Base-by-base conservation (phyloP, 2,797 vertebrate species). In the Gymnothorax reevesii region DNA sequence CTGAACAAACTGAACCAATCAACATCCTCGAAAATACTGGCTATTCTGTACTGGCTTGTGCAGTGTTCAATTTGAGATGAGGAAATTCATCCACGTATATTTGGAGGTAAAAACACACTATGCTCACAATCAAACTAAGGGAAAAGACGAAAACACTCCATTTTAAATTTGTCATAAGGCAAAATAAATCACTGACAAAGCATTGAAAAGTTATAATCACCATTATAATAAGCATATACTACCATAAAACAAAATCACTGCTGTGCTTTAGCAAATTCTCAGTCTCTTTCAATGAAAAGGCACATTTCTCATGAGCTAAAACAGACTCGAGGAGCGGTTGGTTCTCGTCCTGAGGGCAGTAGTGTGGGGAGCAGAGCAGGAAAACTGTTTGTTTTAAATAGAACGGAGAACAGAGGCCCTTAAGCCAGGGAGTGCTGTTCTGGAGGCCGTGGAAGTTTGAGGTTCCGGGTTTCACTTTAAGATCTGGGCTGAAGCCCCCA, bases 401-500 rank as follows among this genome's bases (percentile, higher is more conserved):
- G 49, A 55, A 22, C 17, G 22, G 75, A 79, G 75, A 6, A 42
- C 49, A n/a, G 20, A 42, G 2, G 52, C 25, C 52, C 75, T 20
- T 54, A 54, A n/a, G 52, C 49, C 7, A 8, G 49, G 22, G 75
- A 22, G 13, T 52, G 42, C 75, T 54, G 49, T 54, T 79, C 2
- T 20, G 49, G 49, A 79, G 75, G 75, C 75, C 8, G 7, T 79
- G 75, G 42, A 79, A 79, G 75, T 79, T 52, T 79, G 75, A 79
- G 75, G 75, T 79, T 77, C 8, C 17, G 49, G 73, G 52, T 79
- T 79, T 83, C 7, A 59, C 57, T 83, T 13, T 54, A 25, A 59
- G 1, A 83, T 83, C 33, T 62, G 86, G 83, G 69, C 66, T 83
- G 73, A 77, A 69, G n/a, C 6, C 75, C 75, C 75, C 49, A 33